A percentile compares a stretch with the other conserved stretches of the same genome.
Evolutionary conservation across 1,140 invertebrate genomes (phyloP).

Genomic region (Pentalonia nigronervosa): DNA sequence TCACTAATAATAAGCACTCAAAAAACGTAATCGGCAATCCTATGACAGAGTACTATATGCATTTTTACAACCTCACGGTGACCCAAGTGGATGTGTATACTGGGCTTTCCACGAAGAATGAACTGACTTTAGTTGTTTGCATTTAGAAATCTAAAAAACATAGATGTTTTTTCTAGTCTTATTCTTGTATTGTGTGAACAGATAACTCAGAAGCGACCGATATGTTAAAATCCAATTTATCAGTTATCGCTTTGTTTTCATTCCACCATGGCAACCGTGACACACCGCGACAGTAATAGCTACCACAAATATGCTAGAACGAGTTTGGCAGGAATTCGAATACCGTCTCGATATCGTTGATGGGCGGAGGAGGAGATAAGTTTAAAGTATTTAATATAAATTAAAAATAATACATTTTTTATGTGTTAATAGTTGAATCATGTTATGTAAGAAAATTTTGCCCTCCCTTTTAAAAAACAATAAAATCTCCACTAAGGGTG

Average conservation of each 20-base stretch:
- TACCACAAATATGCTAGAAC: not conserved
- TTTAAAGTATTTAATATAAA: too few relatives aligned
- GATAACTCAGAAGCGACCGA: not conserved
- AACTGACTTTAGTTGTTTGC: not conserved
- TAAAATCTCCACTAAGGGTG: too few relatives aligned
- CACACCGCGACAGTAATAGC: not conserved
- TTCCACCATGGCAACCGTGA: too few relatives aligned
- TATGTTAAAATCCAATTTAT: not conserved
- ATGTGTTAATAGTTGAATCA: too few relatives aligned
- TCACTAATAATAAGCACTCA: not conserved
- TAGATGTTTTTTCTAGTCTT: not conserved
- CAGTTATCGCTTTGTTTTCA: too few relatives aligned
- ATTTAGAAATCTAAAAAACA: not conserved
- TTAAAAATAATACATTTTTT: too few relatives aligned
- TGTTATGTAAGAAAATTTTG: too few relatives aligned
- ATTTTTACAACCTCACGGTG: too few relatives aligned
- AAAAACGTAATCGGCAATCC: not conserved
- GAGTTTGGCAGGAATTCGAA: not conserved
- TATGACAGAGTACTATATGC: not conserved
- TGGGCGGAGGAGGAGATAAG: too few relatives aligned
- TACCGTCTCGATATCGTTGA: not conserved
- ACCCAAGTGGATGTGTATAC: not conserved
- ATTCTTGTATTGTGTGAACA: not conserved
- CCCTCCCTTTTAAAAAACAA: too few relatives aligned
- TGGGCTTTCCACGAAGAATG: not conserved